Evolutionary conservation across 2,113 vertebrate genomes (phyloP), one percentile per base, ranked within the genome.

Genomic region (Siniperca knerii): DNA sequence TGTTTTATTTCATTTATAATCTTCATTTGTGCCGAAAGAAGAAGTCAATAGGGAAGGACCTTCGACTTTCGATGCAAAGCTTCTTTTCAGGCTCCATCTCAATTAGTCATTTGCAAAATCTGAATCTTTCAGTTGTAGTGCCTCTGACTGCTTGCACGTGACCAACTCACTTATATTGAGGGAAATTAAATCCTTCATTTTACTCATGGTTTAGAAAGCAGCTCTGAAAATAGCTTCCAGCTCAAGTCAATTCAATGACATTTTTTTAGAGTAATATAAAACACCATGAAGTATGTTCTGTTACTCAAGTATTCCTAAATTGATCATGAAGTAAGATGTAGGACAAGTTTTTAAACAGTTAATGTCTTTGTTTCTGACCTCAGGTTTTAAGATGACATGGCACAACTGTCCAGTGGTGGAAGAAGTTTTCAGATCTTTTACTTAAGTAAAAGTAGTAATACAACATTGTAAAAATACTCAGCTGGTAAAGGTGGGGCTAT

Each of bases 11-110:
- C 6, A 67, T 57, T 1, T 18, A 52, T 67, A 12, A 48, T 78
- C 25, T 76, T 35, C 11, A 52, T 85, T 77, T 58, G 15, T 48
- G 12, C 44, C 21, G 69, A 20, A 67, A 18, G 2, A 73, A 2
- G 2, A 58, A 21, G 5, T 12, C 10, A 48, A 46, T 46, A 37
- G 4, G 46, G 0, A 60, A 12, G 0, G 8, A 50, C n/a, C 25
- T 42, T 40, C 29, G 29, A 3, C 35, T 77, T 64, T 70, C 12
- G 33, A 60, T 77, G n/a, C 66, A 87, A 72, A 82, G n/a, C 75
- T 57, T 46, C 37, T 65, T 79, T 54, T 73, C 52, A 35, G 66
- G 6, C 60, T 67, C 23, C 3, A 25, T 73, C 15, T 74, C 48
- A 6, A 33, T 9, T 16, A 23, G 9, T 23, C 6, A 54, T 37